Base-by-base conservation (phyloP, 2,113 vertebrate genomes). In the Lamprotornis superbus region DNA sequence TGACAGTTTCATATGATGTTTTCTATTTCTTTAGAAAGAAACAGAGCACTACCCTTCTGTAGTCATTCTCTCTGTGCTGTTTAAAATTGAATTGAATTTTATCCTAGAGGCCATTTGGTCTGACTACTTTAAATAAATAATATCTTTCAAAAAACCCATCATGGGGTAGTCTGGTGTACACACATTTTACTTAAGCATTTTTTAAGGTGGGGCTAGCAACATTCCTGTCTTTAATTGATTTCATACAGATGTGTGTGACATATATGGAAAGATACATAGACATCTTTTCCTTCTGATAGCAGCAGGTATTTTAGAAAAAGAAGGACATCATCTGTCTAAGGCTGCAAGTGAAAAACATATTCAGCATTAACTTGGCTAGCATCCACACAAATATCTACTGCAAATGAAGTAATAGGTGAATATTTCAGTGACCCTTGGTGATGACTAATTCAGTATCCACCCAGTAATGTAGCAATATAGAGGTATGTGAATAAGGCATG, bases 391-490 rank as follows among this genome's bases (percentile, higher is more conserved):
- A 80, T 59, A 67, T 90, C 78, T 91, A 78, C 90, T 92, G 78
- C 90, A 84, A 92, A 92, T 91, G 80, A 94, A 92, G 87, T 95
- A 92, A 95, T 74, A 89, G 77, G 28, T 91, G 90, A 93, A 73
- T 75, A 80, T 87, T 95, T 95, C 90, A 40, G 70, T 90, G 91
- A 94, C 90, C 94, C 74, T 13, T 87, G 46, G 15, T 94, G 56
- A 75, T 96, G 91, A 95, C 67, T 95, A 94, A 95, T 94, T 80
- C 78, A 42, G 89, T 80, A 88, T 97, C 93, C 94, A 92, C 94
- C 94, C 94, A 94, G 87, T 83, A 86, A 86, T 80, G 90, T 44
- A 63, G 71, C 71, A 94, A 88, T 94, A 56, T 80, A 77, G 89
- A 93, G 61, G 75, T 91, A 91, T 70, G 81, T 44, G 94, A 76